Conservation (phyloP, 2,888 invertebrate species). For the Xylota segnis region DNA sequence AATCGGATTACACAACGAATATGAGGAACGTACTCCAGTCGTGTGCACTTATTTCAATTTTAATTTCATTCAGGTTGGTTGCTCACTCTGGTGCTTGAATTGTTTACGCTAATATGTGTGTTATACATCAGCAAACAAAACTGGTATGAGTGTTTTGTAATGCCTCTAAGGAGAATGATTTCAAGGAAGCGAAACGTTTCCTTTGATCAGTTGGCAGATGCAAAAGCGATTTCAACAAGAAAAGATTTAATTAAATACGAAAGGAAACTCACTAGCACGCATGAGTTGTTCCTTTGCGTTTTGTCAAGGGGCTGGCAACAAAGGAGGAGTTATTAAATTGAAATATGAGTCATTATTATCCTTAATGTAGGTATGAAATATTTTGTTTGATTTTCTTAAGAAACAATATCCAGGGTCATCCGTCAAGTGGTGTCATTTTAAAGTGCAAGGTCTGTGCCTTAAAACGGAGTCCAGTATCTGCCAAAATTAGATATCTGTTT, state of each 20-base stretch:
- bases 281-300: background rate
- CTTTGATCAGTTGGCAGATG: conserved; percentile 37
- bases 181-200: background rate
- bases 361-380: background rate
- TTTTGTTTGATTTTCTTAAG: background rate
- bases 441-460: too few relatives aligned
- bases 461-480: too few relatives aligned
- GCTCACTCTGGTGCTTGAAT: background rate
- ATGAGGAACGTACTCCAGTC: background rate
- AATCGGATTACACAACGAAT: background rate
- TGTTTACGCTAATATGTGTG: background rate
- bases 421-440: too few relatives aligned
- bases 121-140: background rate
- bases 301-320: background rate
- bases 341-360: background rate
- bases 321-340: background rate
- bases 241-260: conserved; percentile 31
- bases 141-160: background rate
- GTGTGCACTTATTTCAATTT: conserved; percentile 7
- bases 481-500: too few relatives aligned
- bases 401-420: too few relatives aligned
- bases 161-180: conserved; percentile 6
- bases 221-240: conserved; percentile 16
- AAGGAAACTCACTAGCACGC: conserved; percentile 25
- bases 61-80: conserved; percentile 15